These are phyloP conservation scores for Macaria liturata DNA, from an alignment of 2,888 invertebrate genomes.

Conservation along the genomic window DNA sequence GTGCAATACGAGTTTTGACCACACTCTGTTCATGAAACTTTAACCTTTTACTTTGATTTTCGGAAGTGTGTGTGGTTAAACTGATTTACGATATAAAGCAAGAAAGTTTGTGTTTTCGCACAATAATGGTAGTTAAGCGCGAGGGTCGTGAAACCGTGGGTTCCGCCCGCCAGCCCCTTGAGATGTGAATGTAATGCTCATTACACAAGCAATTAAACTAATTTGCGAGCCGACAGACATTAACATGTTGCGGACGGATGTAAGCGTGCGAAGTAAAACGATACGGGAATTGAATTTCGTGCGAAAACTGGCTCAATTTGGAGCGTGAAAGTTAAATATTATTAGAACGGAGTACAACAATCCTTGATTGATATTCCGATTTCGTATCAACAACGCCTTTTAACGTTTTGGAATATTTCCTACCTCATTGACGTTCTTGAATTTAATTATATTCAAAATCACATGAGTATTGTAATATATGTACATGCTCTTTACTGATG, in stretches of 20 bases:
- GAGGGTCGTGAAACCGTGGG: conserved; percentile 23
- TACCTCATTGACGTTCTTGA: conserved; percentile 5
- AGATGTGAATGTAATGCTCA: conserved; percentile 40
- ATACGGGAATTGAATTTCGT: conserved; percentile 44
- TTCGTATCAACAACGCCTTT: conserved; percentile 6
- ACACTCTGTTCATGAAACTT: conserved; percentile 14
- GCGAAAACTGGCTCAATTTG: conserved; percentile 42
- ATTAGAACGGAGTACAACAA: conserved; percentile 38
- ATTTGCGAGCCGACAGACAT: conserved; percentile 25
- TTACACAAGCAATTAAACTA: conserved; percentile 32
- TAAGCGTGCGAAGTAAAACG: conserved; percentile 25
- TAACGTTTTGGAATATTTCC: conserved; percentile 5
- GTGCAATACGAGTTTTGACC: conserved; percentile 24
- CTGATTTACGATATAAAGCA: conserved; percentile 13
- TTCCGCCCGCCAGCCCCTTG: conserved; percentile 24
- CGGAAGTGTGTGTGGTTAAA: conserved; percentile 17
- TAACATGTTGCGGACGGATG: conserved; percentile 17
- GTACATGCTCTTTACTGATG: too few relatives aligned
- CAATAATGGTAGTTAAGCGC: conserved; percentile 13
- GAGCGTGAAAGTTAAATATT: conserved; percentile 42
- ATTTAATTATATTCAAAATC: too few relatives aligned
- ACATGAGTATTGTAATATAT: too few relatives aligned
- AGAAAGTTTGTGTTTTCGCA: conserved; percentile 16
- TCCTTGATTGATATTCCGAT: conserved; percentile 12
- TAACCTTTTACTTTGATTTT: conserved; percentile 20